phyloP scores from a whole-genome alignment of 2,888 invertebrate species.

The Fragum sueziense region DNA sequence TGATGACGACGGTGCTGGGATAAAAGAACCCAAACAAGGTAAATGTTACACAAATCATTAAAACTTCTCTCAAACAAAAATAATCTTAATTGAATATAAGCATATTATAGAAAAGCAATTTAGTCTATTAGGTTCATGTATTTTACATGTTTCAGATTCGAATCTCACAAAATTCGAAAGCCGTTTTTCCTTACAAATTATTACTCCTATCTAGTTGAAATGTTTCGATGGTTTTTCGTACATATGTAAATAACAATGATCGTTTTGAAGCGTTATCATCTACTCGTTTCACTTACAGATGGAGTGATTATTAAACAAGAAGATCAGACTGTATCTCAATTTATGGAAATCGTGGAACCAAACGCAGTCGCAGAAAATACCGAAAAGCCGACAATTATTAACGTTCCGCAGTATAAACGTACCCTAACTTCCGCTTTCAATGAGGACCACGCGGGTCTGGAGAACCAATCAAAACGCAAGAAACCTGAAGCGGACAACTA shows the following conservation, averaged over 20 bases:
- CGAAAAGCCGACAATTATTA: conserved; percentile 50
- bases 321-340: not conserved
- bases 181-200: no score
- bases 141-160: no score
- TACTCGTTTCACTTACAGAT: not conserved
- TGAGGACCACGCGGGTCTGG: not conserved
- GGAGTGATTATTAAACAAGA: conserved; percentile 3
- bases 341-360: not conserved
- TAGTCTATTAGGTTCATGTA: no score
- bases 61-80: no score
- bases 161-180: no score
- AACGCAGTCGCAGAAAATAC: not conserved
- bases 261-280: no score
- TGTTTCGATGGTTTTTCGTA: no score
- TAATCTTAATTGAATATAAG: no score
- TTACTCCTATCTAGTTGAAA: no score
- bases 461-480: not conserved
- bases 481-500: conserved; percentile 10
- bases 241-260: no score
- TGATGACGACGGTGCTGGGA: not conserved
- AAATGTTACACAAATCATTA: not conserved
- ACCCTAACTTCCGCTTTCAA: conserved; percentile 27
- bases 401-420: conserved; percentile 58
- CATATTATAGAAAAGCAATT: no score
- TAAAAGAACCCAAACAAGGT: not conserved